phyloP scores from a whole-genome alignment of 2,113 vertebrate species.

The Talpa occidentalis region DNA sequence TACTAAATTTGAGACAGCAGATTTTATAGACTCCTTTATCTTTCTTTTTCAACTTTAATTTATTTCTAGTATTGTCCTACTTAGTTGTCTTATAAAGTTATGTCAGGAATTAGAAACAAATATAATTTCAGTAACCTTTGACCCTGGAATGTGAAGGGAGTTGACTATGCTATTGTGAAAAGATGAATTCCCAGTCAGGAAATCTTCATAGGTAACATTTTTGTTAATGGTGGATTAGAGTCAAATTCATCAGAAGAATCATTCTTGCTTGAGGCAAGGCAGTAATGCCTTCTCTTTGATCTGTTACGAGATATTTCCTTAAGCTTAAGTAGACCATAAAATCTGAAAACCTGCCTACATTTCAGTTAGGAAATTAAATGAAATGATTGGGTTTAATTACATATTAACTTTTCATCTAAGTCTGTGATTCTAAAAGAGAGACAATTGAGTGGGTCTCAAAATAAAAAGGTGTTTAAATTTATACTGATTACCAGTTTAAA shows the following conservation, averaged over 20 bases:
- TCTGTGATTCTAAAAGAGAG: slow-evolving; percentile 62
- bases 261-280: background rate
- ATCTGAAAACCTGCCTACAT: slow-evolving; percentile 36
- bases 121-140: background rate
- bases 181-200: slow-evolving; percentile 49
- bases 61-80: background rate
- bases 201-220: slow-evolving; percentile 2
- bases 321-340: slow-evolving; percentile 50
- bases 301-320: slow-evolving; percentile 67
- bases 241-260: background rate
- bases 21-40: background rate
- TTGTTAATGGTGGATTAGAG: background rate
- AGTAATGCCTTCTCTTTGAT: slow-evolving; percentile 16
- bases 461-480: background rate
- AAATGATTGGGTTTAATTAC: slow-evolving; percentile 58
- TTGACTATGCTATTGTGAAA: slow-evolving; percentile 60
- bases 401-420: slow-evolving; percentile 69
- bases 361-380: slow-evolving; percentile 37
- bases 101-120: slow-evolving; percentile 23
- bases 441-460: slow-evolving; percentile 3
- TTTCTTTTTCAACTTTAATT: slow-evolving; percentile 11
- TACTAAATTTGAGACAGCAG: background rate
- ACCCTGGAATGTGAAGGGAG: background rate
- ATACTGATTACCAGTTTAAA: background rate
- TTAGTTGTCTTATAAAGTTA: slow-evolving; percentile 20